Conservation (phyloP, 1,140 invertebrate genomes). For the Wiebesia pumilae region DNA sequence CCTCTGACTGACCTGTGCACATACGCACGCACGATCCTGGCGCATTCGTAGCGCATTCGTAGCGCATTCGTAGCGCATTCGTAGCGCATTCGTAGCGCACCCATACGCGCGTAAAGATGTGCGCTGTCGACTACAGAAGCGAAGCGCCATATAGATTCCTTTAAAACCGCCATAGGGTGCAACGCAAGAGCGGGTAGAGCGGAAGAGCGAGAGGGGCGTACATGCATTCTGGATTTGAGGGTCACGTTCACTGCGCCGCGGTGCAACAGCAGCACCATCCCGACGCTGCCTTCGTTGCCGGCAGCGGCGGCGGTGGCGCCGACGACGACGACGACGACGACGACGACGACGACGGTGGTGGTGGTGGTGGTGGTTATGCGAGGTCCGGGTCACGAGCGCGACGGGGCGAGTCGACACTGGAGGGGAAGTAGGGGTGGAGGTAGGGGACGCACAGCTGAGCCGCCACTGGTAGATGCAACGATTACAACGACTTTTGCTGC, state of each 20-base stretch:
- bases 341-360: slow-evolving; percentile 62
- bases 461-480: slow-evolving; percentile 67
- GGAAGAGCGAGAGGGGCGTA: background rate
- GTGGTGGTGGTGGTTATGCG: slow-evolving; percentile 70
- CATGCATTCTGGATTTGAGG: slow-evolving; percentile 67
- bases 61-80: background rate
- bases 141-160: background rate
- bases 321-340: slow-evolving; percentile 62
- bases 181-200: background rate
- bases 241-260: slow-evolving; percentile 70
- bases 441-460: slow-evolving; percentile 68
- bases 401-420: slow-evolving; percentile 5
- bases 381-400: slow-evolving; percentile 64
- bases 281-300: slow-evolving; percentile 51
- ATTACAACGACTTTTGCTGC: slow-evolving; percentile 50
- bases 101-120: background rate
- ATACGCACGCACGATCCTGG: too few species aligned
- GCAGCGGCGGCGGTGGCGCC: slow-evolving; percentile 33
- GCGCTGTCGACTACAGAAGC: background rate
- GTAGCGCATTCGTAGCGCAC: background rate
- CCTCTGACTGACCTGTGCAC: too few species aligned
- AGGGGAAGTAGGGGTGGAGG: slow-evolving; percentile 47
- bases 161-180: slow-evolving; percentile 8
- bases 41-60: too few species aligned
- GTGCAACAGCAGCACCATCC: slow-evolving; percentile 57